Evolutionary conservation across 2,797 vertebrate genomes (phyloP).

Genomic region (Alauda arvensis): DNA sequence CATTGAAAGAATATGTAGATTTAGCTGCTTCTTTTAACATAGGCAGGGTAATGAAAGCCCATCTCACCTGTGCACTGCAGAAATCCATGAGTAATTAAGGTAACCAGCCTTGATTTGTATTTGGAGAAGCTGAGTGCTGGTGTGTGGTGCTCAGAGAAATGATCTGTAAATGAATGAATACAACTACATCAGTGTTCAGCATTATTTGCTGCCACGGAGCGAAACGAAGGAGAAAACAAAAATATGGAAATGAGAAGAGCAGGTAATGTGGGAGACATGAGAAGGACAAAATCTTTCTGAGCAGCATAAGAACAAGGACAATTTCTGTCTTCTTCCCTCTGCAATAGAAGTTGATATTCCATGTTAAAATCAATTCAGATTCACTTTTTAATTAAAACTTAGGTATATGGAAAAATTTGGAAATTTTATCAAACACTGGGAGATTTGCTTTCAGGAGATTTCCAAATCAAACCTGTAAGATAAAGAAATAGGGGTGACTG

Average conservation of each 20-base stretch:
- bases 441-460: background rate
- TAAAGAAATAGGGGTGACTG: background rate
- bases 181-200: background rate
- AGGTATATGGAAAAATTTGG: background rate
- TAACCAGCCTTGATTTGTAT: conserved; percentile 24
- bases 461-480: background rate
- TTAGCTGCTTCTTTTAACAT: background rate
- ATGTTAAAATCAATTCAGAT: background rate
- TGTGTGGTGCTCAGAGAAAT: conserved; percentile 17
- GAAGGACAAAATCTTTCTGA: conserved; percentile 35
- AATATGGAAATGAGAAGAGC: conserved; percentile 49
- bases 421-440: background rate
- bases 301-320: background rate
- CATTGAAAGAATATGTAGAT: conserved; percentile 35
- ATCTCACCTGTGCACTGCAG: conserved; percentile 12
- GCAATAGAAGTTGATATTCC: background rate
- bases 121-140: conserved; percentile 9
- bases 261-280: background rate
- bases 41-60: background rate
- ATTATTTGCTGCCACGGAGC: conserved; percentile 11
- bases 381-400: conserved; percentile 6
- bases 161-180: conserved; percentile 29
- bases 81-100: conserved; percentile 47
- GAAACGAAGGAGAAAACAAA: conserved; percentile 51
- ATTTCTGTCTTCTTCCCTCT: background rate